Evolutionary conservation across 2,888 invertebrate species (phyloP).

Genomic region (Heliconius hortense): DNA sequence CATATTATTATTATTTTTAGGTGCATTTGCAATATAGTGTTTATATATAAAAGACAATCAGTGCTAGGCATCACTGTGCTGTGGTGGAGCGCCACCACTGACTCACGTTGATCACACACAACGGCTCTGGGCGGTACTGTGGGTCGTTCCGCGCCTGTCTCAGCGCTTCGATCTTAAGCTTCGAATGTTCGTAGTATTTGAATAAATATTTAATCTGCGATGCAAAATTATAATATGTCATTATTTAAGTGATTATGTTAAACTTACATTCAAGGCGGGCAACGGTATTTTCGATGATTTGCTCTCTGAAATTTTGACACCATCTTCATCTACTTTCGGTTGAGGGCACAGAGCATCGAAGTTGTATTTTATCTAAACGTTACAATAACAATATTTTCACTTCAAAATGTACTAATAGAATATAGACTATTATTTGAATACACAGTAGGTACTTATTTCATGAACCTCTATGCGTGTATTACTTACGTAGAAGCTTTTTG

Average conservation of each 20-base stretch:
- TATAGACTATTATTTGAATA: neutral
- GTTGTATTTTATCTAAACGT: slow-evolving; percentile 87
- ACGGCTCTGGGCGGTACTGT: slow-evolving; percentile 83
- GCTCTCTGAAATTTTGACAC: slow-evolving; percentile 82
- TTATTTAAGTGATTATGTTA: slow-evolving; percentile 33
- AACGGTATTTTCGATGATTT: slow-evolving; percentile 85
- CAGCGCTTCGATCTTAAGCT: slow-evolving; percentile 80
- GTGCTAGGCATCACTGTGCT: slow-evolving; percentile 46
- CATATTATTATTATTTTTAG: neutral
- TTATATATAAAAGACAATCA: slow-evolving; percentile 11
- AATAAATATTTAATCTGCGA: slow-evolving; percentile 87
- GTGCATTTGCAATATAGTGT: slow-evolving; percentile 3
- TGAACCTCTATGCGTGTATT: neutral
- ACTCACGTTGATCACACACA: slow-evolving; percentile 87
- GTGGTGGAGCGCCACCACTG: slow-evolving; percentile 47
- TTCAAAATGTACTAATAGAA: neutral
- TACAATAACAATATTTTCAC: slow-evolving; percentile 35
- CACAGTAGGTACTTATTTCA: neutral
- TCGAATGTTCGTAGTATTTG: slow-evolving; percentile 84
- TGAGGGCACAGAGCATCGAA: slow-evolving; percentile 87
- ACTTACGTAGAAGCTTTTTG: slow-evolving; percentile 91
- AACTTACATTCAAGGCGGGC: slow-evolving; percentile 89
- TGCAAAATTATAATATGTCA: slow-evolving; percentile 51
- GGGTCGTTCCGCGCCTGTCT: slow-evolving; percentile 83
- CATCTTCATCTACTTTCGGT: slow-evolving; percentile 82